Evolutionary conservation across 2,113 vertebrate genomes (phyloP).

Genomic region (Romanogobio albipinnatus): DNA sequence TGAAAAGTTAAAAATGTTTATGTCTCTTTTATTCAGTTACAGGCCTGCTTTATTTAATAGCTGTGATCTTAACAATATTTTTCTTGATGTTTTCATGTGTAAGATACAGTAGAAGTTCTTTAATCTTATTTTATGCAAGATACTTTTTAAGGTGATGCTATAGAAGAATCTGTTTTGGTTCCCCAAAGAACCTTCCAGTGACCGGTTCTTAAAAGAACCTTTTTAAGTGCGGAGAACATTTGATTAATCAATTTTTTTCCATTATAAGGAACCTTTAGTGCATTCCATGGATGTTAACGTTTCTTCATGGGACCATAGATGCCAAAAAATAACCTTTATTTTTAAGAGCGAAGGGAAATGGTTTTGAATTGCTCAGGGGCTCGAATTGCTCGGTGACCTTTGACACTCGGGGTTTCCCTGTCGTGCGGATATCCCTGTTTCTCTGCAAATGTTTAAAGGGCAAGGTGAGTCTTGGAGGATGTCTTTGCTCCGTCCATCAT

Average conservation of each 20-base stretch:
- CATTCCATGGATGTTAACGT: background rate
- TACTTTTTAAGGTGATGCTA: background rate
- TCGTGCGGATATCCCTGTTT: slow-evolving; percentile 51
- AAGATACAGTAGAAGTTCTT: background rate
- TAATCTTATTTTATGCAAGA: too few relatives aligned
- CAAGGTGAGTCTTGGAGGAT: slow-evolving; percentile 50
- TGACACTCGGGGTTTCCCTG: slow-evolving; percentile 52
- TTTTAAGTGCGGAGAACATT: background rate
- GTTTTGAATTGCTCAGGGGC: slow-evolving; percentile 16
- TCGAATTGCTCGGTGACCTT: slow-evolving; percentile 46
- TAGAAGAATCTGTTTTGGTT: background rate
- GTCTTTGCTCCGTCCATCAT: slow-evolving; percentile 54
- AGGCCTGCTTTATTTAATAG: background rate
- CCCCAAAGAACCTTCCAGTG: background rate
- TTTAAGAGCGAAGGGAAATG: background rate
- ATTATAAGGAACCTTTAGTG: background rate
- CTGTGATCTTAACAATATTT: slow-evolving; percentile 35
- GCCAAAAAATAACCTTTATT: background rate
- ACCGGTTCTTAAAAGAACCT: too few relatives aligned
- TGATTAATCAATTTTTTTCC: background rate
- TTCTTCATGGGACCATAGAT: background rate
- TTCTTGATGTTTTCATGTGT: slow-evolving; percentile 18
- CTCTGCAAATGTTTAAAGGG: slow-evolving; percentile 60
- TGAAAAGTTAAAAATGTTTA: slow-evolving; percentile 23
- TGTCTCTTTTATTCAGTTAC: background rate